Evolutionary conservation across 2,797 vertebrate genomes (phyloP).

Genomic region (Astyanax mexicanus): DNA sequence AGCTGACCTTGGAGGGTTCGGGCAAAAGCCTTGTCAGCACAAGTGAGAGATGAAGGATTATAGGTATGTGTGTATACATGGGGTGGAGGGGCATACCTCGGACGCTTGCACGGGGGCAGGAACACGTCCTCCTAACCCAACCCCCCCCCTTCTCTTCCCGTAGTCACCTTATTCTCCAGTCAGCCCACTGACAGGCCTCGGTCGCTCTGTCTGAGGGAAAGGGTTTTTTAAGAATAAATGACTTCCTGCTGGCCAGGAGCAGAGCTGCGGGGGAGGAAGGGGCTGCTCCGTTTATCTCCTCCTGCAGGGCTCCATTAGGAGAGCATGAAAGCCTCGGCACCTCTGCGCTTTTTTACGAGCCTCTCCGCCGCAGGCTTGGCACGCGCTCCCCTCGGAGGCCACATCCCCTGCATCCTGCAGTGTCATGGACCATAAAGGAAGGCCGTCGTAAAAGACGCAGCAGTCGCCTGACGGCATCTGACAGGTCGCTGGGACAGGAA

Average conservation of each 20-base stretch:
- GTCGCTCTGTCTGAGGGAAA: constrained; percentile 32
- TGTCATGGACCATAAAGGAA: constrained; percentile 53
- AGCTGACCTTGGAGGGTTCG: constrained; percentile 26
- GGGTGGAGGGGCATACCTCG: constrained; percentile 7
- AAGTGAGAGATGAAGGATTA: constrained; percentile 12
- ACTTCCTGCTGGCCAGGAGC: constrained; percentile 48
- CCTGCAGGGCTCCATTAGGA: constrained; percentile 49
- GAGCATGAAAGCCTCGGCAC: constrained; percentile 55
- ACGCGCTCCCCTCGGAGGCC: constrained; percentile 43
- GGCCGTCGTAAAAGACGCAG: constrained; percentile 59
- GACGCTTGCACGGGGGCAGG: neutral
- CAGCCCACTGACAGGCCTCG: constrained; percentile 16
- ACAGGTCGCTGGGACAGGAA: constrained; percentile 57
- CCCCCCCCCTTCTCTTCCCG: constrained; percentile 2
- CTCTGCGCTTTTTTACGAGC: constrained; percentile 52
- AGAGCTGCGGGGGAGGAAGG: constrained; percentile 38
- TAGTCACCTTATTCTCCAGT: constrained; percentile 31
- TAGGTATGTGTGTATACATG: neutral
- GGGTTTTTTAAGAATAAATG: constrained; percentile 48
- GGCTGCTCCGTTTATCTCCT: constrained; percentile 41
- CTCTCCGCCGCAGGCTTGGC: constrained; percentile 28
- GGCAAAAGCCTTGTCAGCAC: constrained; percentile 33
- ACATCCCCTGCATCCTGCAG: constrained; percentile 31
- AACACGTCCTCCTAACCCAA: neutral
- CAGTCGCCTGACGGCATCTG: constrained; percentile 42